These are phyloP conservation scores for Sinocyclocheilus anshuiensis DNA, from an alignment of 2,113 vertebrate genomes.

Conservation along the genomic window DNA sequence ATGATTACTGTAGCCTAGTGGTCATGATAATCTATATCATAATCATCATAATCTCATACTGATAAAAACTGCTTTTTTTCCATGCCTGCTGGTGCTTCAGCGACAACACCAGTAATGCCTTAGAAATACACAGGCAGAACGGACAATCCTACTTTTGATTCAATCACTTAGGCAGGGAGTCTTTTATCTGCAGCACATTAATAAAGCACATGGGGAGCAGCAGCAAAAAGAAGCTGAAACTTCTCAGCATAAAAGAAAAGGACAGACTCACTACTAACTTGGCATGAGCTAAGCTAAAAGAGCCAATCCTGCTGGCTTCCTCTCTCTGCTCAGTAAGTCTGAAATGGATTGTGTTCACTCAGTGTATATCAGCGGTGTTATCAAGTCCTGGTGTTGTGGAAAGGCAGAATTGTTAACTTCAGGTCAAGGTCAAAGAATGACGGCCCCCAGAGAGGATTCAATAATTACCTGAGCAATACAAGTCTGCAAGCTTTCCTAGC, in stretches of 20 bases:
- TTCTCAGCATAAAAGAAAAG: constrained; percentile 24
- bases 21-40: neutral
- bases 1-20: neutral
- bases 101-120: constrained; percentile 22
- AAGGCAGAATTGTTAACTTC: neutral
- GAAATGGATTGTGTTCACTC: neutral
- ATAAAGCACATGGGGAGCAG: constrained; percentile 1
- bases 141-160: constrained; percentile 5
- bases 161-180: constrained; percentile 8
- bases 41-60: neutral
- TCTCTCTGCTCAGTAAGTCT: neutral
- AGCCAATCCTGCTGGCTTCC: neutral
- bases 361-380: neutral
- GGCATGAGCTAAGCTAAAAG: neutral
- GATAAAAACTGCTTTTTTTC: neutral
- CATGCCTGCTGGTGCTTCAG: neutral
- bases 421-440: constrained; percentile 20
- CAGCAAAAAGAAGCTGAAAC: neutral
- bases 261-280: neutral
- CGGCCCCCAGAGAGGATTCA: neutral
- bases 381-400: neutral
- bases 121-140: neutral
- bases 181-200: constrained; percentile 26
- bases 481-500: neutral
- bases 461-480: constrained; percentile 1